Base-by-base conservation (phyloP, 2,888 invertebrate genomes). In the Watsonalla cultraria region DNA sequence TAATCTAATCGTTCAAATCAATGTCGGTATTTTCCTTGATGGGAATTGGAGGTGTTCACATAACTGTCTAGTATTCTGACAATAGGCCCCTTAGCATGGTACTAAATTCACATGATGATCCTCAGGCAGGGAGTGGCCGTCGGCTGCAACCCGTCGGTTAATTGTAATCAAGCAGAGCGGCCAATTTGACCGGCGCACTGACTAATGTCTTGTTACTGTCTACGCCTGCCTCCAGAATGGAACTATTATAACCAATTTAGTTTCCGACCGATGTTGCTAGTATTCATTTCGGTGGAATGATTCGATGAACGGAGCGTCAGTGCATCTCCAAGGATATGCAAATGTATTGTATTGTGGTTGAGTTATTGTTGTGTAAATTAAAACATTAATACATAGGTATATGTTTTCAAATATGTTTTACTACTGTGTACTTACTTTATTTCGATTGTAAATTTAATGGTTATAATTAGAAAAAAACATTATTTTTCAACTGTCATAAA, bases 161-260 rank as follows among this genome's bases (percentile, higher is more conserved):
- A 84, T 84, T 84, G 76, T 83, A 82, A 83, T 84, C 80, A 79
- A 81, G 80, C 70, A 69, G 74, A 69, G 70, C 64, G 75, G 72
- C 68, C 82, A 84, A 84, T 86, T 82, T 80, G 76, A 80, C 72
- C 75, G 74, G 66, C 73, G 73, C 62, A 59, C 67, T 65, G 58
- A 71, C 76, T 80, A 80, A 81, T 77, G 74, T 72, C 74, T 78
- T 67, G 78, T 75, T 78, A 76, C 64, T 61, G 64, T 60, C 65
- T 64, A 60, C 62, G 56, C 58, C 64, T 58, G 52, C 51, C 53
- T 34, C 34, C 54, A 56, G 59, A 66, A 64, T 64, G 64, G 55
- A 55, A 51, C 66, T 69, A 68, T 69, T 69, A 42, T 8, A 70
- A 61, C 62, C 60, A 63, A 70, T 66, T 62, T 58, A 58, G 56